Evolutionary conservation across 2,113 vertebrate species (phyloP), one percentile per base, ranked within the genome.

Genomic region (Lampris megalopsis): DNA sequence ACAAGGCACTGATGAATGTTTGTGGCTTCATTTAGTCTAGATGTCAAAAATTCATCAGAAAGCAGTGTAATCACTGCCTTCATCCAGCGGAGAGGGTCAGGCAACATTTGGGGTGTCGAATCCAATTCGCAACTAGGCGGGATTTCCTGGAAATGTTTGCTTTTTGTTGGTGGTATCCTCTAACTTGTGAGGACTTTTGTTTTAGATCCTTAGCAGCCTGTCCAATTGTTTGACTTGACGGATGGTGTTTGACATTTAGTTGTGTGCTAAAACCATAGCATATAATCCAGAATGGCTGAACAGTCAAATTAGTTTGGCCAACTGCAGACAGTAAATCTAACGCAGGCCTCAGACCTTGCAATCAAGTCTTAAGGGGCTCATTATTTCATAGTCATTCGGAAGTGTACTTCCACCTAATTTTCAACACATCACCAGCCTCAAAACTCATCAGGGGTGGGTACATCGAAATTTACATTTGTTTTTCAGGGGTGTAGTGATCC

Each of bases 231-330:
- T 13, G 40, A 58, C 50, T 45, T 59, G 36, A 43, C 7, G 47
- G 6, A 3, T 57, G 56, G 9, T 9, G 5, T 54, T 71, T 62
- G 56, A 7, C 42, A 38, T 0, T 60, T 10, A 1, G 9, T 36
- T 24, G 2, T 42, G 35, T 47, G 13, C 64, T 38, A 71, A 49
- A 68, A 52, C 52, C 4, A 35, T 58, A 43, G 35, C 43, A n/a
- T 7, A 50, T 71, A 70, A 62, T 52, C 58, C 2, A 2, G 36
- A 71, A 53, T 52, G 35, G 35, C 9, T 58, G 56, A 35, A 70
- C 59, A 37, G 59, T 69, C 35, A 35, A 37, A 13, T 36, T 59
- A 48, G 10, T 13, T n/a, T 36, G 41, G 9, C 57, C 43, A 58
- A 24, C 1, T 38, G 38, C 1, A 11, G 40, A 7, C n/a, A 24